Percentiles rank a stretch among this genome's conserved stretches.
Conservation (phyloP, 1,140 invertebrate genomes). For the Neodiprion virginianus region DNA sequence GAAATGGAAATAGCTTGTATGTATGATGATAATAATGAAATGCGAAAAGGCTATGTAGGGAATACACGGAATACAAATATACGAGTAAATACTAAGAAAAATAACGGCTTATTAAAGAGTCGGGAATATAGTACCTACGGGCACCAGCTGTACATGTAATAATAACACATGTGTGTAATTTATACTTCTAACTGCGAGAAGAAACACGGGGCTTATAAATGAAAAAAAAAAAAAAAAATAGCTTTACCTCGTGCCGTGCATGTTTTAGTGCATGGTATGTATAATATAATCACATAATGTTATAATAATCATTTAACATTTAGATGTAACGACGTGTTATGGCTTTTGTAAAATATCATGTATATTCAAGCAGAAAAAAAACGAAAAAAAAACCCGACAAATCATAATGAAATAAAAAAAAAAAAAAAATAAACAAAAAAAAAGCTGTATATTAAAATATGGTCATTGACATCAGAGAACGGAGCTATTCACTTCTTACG, state of each 20-base stretch:
- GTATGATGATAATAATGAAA: too few species aligned
- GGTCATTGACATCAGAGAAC: too few species aligned
- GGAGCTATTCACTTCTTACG: too few species aligned
- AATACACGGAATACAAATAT: too few species aligned
- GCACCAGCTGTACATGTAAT: too few species aligned
- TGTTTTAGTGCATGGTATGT: constrained; percentile 61
- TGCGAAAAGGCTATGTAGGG: too few species aligned
- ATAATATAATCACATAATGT: not conserved
- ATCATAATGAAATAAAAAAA: not conserved
- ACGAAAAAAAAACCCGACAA: not conserved
- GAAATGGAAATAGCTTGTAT: too few species aligned
- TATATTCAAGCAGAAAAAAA: not conserved
- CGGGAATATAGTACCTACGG: too few species aligned
- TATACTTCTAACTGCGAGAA: not conserved
- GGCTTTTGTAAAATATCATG: not conserved
- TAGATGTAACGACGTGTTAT: constrained; percentile 2
- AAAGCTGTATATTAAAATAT: too few species aligned
- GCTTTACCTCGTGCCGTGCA: constrained; percentile 55
- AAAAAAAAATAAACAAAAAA: not conserved
- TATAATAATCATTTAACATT: not conserved
- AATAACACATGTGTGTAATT: too few species aligned
- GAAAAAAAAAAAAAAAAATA: constrained; percentile 13
- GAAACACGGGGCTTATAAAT: constrained; percentile 19
- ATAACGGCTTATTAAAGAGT: too few species aligned
- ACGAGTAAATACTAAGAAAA: too few species aligned